These are phyloP conservation scores for Dendroctonus valens DNA, from an alignment of 1,140 invertebrate genomes.

Conservation along the genomic window DNA sequence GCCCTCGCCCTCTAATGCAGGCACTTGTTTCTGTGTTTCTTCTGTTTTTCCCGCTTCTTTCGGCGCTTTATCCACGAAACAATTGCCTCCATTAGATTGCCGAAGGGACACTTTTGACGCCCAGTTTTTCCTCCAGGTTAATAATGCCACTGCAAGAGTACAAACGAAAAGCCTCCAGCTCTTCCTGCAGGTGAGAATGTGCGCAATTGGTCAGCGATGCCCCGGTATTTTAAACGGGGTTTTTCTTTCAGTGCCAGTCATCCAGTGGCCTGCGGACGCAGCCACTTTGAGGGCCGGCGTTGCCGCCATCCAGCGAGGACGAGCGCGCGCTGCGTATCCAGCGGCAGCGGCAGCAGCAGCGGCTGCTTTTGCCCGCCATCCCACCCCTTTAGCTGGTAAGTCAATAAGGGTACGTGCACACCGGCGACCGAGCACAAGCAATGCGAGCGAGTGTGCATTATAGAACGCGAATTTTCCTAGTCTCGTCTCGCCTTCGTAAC, in stretches of 20 bases:
- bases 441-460: too few relatives aligned
- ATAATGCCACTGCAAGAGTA: constrained; percentile 96
- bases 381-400: constrained; percentile 64
- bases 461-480: too few relatives aligned
- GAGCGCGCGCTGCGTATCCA: constrained; percentile 66
- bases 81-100: constrained; percentile 39
- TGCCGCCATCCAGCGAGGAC: constrained; percentile 66
- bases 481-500: too few relatives aligned
- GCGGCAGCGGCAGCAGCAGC: constrained; percentile 71
- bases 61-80: constrained; percentile 16
- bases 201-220: background rate
- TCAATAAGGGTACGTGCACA: too few relatives aligned
- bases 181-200: constrained; percentile 78
- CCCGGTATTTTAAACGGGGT: background rate
- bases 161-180: constrained; percentile 95
- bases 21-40: constrained; percentile 34
- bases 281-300: constrained; percentile 65
- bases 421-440: too few relatives aligned
- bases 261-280: constrained; percentile 79
- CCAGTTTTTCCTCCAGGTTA: constrained; percentile 68
- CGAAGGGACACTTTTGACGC: constrained; percentile 22
- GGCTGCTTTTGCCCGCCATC: constrained; percentile 69
- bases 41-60: background rate
- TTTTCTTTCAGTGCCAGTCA: constrained; percentile 67
- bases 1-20: constrained; percentile 36